Conservation (phyloP, 1,140 invertebrate genomes). For the Hermatobates lingyangjiaoensis region DNA sequence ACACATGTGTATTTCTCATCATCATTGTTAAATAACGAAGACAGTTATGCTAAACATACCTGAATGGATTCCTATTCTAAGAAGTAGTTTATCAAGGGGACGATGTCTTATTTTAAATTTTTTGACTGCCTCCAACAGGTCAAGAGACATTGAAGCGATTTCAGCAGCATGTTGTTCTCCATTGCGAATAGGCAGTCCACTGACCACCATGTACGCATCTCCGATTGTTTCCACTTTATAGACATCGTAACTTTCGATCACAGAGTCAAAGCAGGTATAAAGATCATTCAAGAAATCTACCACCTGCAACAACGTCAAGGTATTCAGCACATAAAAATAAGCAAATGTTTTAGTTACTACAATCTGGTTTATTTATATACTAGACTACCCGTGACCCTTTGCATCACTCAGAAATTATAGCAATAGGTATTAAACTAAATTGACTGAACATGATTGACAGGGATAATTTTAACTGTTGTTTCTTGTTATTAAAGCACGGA, state of each 20-base stretch:
- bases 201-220: constrained; percentile 79
- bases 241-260: constrained; percentile 78
- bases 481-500: too few relatives aligned
- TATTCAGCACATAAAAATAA: too few relatives aligned
- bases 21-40: too few relatives aligned
- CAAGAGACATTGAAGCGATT: constrained; percentile 81
- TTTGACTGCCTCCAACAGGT: constrained; percentile 59
- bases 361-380: too few relatives aligned
- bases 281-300: constrained; percentile 79
- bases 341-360: too few relatives aligned
- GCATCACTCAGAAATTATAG: too few relatives aligned
- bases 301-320: constrained; percentile 43
- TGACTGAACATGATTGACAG: too few relatives aligned
- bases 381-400: too few relatives aligned
- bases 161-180: constrained; percentile 70
- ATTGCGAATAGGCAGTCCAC: constrained; percentile 62
- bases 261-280: constrained; percentile 85
- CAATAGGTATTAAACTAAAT: too few relatives aligned
- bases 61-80: constrained; percentile 83
- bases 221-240: constrained; percentile 87
- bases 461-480: too few relatives aligned
- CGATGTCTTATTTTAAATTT: constrained; percentile 74
- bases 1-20: too few relatives aligned
- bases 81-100: constrained; percentile 59
- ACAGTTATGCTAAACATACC: constrained; percentile 29